Base-by-base conservation (phyloP, 2,797 vertebrate species). In the Bryconaethiops microstoma region DNA sequence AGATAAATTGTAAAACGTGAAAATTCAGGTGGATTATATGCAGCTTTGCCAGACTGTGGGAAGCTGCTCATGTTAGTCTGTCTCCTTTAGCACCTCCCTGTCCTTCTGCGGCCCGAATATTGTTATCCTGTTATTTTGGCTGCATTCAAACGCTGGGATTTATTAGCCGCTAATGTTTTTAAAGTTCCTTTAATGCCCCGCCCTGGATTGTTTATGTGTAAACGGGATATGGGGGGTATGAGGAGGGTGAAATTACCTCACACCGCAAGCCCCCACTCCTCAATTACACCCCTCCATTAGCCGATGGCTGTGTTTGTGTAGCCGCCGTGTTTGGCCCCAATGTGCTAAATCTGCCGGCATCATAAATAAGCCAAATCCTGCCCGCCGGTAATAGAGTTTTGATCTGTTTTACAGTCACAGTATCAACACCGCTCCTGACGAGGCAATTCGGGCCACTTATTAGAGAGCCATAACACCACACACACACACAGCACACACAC, bases 251-350 rank as follows among this genome's bases (percentile, higher is more conserved):
- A 96, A 96, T 96, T 95, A 95, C 95, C 95, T 96, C 95, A 93
- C 95, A 96, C 96, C 95, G 95, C 89, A 88, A 76, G 75, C 92
- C 95, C 93, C 93, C 94, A 91, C 95, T 95, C 94, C 94, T 76
- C 95, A 95, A 95, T 94, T 96, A 96, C 95, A 91, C 94, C 91
- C 92, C 95, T 98, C 97, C 98, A 99, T 99, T 99, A 99, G 96
- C 91, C 93, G 94, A 97, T 96, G 96, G 96, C 96, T 96, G 93
- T 95, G 92, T 96, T 95, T 95, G 94, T 96, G n/a, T n/a, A n/a
- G n/a, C n/a, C n/a, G 95, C 95, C 95, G 92, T 89, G 40, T 42
- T 42, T 42, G 93, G 94, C 89, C 91, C 91, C 91, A 90, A 93
- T 12, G 92, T 92, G 94, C 93, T 99, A 99, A 97, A 98, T 99